These are phyloP conservation scores for Sinosuthora webbiana DNA, from an alignment of 2,113 vertebrate species.

Conservation along the genomic window DNA sequence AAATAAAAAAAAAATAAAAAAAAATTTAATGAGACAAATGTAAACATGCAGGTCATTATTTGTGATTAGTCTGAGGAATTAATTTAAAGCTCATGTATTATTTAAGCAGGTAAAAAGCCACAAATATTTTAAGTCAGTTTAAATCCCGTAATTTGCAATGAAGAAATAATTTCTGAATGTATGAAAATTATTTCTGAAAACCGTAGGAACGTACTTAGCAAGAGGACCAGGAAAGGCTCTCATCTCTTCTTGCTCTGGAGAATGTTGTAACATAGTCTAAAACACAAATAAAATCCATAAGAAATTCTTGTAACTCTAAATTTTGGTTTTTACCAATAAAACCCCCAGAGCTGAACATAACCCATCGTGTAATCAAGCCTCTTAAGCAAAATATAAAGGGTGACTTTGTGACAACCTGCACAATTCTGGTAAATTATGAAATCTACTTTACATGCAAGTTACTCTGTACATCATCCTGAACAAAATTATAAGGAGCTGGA, in stretches of 20 bases:
- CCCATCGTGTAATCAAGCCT: not conserved
- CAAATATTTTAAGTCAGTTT: not conserved
- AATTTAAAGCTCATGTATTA: not conserved
- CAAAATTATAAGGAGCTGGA: not conserved
- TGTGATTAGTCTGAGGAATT: not conserved
- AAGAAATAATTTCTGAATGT: not conserved
- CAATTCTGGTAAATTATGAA: not conserved
- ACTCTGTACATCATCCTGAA: not conserved
- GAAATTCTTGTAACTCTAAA: not conserved
- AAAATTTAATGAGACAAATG: not conserved
- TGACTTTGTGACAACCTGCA: not conserved
- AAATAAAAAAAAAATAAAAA: not conserved
- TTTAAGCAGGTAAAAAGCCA: not conserved
- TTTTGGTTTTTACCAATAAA: not conserved
- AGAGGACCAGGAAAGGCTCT: constrained; percentile 91
- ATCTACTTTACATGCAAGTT: not conserved
- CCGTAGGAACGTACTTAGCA: constrained; percentile 80
- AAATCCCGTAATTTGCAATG: not conserved
- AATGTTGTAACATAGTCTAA: constrained; percentile 88
- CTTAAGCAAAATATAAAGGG: not conserved
- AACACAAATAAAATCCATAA: not conserved
- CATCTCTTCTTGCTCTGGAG: constrained; percentile 87
- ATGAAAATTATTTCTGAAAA: not conserved
- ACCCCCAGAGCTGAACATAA: not conserved
- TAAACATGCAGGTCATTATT: not conserved